Conservation (phyloP, 2,888 invertebrate genomes). For the Chromoteleia sp. region DNA sequence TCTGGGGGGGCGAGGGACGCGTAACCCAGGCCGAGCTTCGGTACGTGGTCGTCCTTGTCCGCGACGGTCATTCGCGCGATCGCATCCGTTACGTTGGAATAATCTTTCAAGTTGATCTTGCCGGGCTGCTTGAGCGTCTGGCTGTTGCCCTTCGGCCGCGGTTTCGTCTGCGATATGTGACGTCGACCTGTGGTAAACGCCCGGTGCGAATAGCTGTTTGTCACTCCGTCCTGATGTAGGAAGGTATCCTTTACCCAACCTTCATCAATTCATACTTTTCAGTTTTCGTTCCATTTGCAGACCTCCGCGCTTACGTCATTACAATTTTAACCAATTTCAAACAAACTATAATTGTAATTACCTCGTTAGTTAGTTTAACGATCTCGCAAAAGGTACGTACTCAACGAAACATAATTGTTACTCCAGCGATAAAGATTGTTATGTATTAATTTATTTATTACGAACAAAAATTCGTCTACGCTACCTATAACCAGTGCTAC, state of each 20-base stretch:
- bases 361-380: too few relatives aligned
- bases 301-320: too few relatives aligned
- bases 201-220: conserved; percentile 89
- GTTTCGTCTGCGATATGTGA: conserved; percentile 87
- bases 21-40: conserved; percentile 85
- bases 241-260: conserved; percentile 86
- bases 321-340: too few relatives aligned
- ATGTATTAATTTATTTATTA: too few relatives aligned
- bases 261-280: conserved; percentile 68
- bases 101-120: conserved; percentile 95
- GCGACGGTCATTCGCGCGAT: conserved; percentile 88
- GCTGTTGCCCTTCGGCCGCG: conserved; percentile 88
- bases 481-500: too few relatives aligned
- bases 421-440: too few relatives aligned
- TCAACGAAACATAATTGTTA: too few relatives aligned
- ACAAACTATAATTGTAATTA: too few relatives aligned
- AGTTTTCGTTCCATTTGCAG: too few relatives aligned
- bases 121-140: conserved; percentile 94
- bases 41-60: conserved; percentile 84
- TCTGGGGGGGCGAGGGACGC: conserved; percentile 92
- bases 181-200: conserved; percentile 90
- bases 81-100: conserved; percentile 94
- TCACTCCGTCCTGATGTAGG: conserved; percentile 84
- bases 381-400: too few relatives aligned
- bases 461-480: too few relatives aligned